Conservation (phyloP, 2,797 vertebrate genomes). For the Hydrophis major region DNA sequence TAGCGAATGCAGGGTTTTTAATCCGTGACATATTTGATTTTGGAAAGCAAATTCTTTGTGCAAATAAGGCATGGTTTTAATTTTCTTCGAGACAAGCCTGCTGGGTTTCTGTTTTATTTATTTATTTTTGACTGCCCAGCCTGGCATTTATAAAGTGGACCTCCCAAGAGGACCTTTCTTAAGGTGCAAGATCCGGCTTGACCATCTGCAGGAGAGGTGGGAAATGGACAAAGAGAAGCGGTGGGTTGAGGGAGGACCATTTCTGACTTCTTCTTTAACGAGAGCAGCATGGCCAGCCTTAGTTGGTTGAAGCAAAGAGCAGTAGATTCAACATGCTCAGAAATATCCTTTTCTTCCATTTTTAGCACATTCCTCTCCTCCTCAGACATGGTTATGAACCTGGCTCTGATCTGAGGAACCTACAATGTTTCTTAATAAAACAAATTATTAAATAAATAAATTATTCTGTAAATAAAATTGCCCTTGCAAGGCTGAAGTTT, state of each 20-base stretch:
- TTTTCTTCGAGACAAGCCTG: not conserved
- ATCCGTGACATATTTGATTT: not conserved
- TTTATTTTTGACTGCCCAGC: not conserved
- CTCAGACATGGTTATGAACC: not conserved
- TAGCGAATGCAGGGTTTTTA: rapidly evolving
- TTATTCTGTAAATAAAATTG: not conserved
- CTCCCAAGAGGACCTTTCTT: not conserved
- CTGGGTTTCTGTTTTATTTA: rapidly evolving
- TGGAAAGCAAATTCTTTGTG: not conserved
- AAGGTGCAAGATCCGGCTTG: not conserved
- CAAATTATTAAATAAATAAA: not conserved
- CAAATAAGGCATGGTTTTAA: not conserved
- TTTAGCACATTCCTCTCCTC: not conserved
- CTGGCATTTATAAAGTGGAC: not conserved
- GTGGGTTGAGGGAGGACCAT: not conserved
- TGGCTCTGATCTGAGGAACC: not conserved
- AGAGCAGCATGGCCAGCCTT: not conserved
- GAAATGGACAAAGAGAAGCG: not conserved
- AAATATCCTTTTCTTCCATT: not conserved
- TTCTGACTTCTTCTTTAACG: not conserved
- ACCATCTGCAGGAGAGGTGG: not conserved
- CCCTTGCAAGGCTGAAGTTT: not conserved
- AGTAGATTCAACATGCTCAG: not conserved
- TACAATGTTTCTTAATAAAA: not conserved
- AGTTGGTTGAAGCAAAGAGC: not conserved